Conservation (phyloP, 1,140 invertebrate species). For the Cotesia glomerata region DNA sequence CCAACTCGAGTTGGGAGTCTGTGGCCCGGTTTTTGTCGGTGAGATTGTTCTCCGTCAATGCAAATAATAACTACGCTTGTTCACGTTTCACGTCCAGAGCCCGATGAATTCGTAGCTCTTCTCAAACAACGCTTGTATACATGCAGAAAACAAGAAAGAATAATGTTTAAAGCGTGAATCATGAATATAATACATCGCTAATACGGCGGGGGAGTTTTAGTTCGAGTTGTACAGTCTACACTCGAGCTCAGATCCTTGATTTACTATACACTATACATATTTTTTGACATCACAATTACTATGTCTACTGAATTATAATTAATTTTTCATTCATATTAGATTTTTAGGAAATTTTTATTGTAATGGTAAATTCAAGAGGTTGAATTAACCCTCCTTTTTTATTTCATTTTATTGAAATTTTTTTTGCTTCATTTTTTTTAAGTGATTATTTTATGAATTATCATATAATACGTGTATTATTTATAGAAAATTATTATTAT, state of each 20-base stretch:
- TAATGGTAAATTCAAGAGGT: neutral
- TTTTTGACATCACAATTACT: too few relatives aligned
- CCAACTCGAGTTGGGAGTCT: neutral
- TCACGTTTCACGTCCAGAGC: conserved; percentile 21
- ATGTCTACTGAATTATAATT: too few relatives aligned
- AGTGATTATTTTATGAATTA: too few relatives aligned
- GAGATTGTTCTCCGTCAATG: conserved; percentile 47
- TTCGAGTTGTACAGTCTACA: neutral
- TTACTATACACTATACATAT: too few relatives aligned
- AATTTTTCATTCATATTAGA: too few relatives aligned
- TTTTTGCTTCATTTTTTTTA: too few relatives aligned
- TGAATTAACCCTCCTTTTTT: too few relatives aligned
- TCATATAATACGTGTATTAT: too few relatives aligned
- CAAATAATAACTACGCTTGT: conserved; percentile 43
- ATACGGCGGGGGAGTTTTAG: conserved; percentile 38
- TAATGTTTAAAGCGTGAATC: conserved; percentile 36
- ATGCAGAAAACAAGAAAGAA: conserved; percentile 17
- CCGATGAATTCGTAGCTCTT: neutral
- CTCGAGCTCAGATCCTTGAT: neutral
- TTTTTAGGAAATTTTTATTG: neutral
- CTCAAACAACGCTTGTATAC: neutral
- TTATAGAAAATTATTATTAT: too few relatives aligned
- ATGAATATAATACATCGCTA: conserved; percentile 31
- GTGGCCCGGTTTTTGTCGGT: conserved; percentile 34
- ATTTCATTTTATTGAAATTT: too few relatives aligned